Percentiles rank a stretch among this genome's conserved stretches.
Conservation (phyloP, 2,797 vertebrate genomes). For the Fistularia tabacaria region DNA sequence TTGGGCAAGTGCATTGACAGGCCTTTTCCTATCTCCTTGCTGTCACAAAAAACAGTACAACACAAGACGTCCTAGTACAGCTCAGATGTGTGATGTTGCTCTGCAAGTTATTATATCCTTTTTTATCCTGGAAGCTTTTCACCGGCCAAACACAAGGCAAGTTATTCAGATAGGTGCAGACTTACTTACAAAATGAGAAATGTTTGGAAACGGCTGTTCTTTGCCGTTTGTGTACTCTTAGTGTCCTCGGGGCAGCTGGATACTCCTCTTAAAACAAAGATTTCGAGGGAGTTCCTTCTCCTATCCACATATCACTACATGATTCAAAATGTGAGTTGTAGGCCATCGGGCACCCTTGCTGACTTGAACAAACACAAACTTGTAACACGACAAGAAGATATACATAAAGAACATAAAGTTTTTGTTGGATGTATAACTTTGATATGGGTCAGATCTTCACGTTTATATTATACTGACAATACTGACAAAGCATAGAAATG, state of each 20-base stretch:
- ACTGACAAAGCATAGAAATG: no score
- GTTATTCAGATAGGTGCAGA: constrained; percentile 48
- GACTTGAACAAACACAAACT: constrained; percentile 50
- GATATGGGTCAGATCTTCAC: no score
- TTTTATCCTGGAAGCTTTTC: constrained; percentile 30
- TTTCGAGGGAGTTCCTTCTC: constrained; percentile 50
- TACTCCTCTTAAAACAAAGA: constrained; percentile 55
- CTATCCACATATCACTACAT: constrained; percentile 50
- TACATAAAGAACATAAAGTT: background rate
- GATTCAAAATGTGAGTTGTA: constrained; percentile 53
- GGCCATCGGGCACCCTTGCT: constrained; percentile 52
- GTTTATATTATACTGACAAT: no score
- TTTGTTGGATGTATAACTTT: background rate
- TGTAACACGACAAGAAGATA: constrained; percentile 24
- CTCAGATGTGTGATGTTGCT: constrained; percentile 30
- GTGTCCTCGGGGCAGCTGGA: constrained; percentile 49
- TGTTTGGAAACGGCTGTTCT: constrained; percentile 61
- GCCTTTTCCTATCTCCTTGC: no score
- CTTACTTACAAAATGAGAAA: constrained; percentile 58
- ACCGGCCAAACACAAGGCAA: constrained; percentile 52
- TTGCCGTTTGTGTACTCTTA: constrained; percentile 38
- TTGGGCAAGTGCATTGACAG: no score
- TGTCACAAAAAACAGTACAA: constrained; percentile 19
- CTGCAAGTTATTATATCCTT: constrained; percentile 44
- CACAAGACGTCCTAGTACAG: constrained; percentile 10